phyloP scores from a whole-genome alignment of 1,140 invertebrate species.

The Achroia grisella region DNA sequence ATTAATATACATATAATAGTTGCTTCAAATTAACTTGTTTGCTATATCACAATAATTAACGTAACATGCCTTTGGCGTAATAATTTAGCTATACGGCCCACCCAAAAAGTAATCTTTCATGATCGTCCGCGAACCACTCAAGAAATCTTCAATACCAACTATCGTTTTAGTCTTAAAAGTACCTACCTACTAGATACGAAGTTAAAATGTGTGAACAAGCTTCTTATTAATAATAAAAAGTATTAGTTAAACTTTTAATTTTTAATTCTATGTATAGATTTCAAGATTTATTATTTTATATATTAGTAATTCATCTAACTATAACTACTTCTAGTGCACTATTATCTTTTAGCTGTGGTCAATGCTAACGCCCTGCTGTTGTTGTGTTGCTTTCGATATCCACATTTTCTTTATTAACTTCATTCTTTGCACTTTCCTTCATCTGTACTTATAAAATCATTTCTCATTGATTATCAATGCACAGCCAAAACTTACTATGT shows the following conservation, averaged over 20 bases:
- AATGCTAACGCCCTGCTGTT: slow-evolving; percentile 46
- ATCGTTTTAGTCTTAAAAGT: slow-evolving; percentile 45
- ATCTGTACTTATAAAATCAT: too few relatives aligned
- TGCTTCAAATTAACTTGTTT: slow-evolving; percentile 35
- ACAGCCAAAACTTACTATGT: too few relatives aligned
- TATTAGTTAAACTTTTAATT: slow-evolving; percentile 71
- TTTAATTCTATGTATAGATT: slow-evolving; percentile 71
- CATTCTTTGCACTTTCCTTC: background rate
- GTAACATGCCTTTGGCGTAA: slow-evolving; percentile 54
- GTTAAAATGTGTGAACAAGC: slow-evolving; percentile 73
- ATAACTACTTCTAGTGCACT: slow-evolving; percentile 66
- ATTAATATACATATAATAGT: slow-evolving; percentile 12
- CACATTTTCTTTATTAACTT: background rate
- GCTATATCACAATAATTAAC: slow-evolving; percentile 55
- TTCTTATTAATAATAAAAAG: slow-evolving; percentile 71
- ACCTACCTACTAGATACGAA: slow-evolving; percentile 63
- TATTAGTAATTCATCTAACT: slow-evolving; percentile 70
- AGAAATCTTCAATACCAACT: slow-evolving; percentile 36
- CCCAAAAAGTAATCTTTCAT: slow-evolving; percentile 22
- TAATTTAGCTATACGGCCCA: slow-evolving; percentile 21
- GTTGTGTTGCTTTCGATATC: slow-evolving; percentile 29
- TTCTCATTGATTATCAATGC: too few relatives aligned
- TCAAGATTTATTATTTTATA: slow-evolving; percentile 62
- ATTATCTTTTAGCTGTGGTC: slow-evolving; percentile 64
- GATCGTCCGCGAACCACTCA: slow-evolving; percentile 44